phyloP scores from a whole-genome alignment of 2,888 invertebrate species.

The Pyrocoelia pectoralis region DNA sequence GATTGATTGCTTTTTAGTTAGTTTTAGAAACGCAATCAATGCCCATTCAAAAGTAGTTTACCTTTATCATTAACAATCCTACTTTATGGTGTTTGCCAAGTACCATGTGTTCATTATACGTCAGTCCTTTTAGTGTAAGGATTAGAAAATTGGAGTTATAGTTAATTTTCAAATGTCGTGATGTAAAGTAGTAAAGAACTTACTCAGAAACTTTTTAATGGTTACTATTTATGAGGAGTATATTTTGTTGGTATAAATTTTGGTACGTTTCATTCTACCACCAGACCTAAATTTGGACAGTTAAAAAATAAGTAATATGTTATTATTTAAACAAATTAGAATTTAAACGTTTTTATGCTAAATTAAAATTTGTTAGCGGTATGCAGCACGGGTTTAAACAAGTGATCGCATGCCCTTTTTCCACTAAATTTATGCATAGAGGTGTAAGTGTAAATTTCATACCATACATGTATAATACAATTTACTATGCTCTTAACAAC shows the following conservation, averaged over 20 bases:
- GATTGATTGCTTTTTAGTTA: not conserved
- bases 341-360: too few species aligned
- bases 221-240: conserved; percentile 2
- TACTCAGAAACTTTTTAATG: conserved; percentile 7
- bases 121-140: not conserved
- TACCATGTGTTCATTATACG: not conserved
- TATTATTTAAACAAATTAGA: too few species aligned
- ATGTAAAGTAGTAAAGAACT: conserved; percentile 9
- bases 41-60: not conserved
- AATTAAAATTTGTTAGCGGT: too few species aligned
- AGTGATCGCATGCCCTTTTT: too few species aligned
- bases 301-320: too few species aligned
- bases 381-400: too few species aligned
- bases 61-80: not conserved
- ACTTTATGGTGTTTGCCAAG: not conserved
- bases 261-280: not conserved
- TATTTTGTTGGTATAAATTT: not conserved
- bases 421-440: too few species aligned
- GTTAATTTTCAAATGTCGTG: conserved; percentile 11
- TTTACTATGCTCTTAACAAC: too few species aligned
- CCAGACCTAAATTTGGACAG: too few species aligned
- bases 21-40: not conserved
- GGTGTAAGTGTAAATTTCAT: too few species aligned
- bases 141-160: conserved; percentile 6
- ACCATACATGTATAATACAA: too few species aligned